Evolutionary conservation across 2,113 vertebrate species (phyloP).

Genomic region (Genyomyrus donnyi): DNA sequence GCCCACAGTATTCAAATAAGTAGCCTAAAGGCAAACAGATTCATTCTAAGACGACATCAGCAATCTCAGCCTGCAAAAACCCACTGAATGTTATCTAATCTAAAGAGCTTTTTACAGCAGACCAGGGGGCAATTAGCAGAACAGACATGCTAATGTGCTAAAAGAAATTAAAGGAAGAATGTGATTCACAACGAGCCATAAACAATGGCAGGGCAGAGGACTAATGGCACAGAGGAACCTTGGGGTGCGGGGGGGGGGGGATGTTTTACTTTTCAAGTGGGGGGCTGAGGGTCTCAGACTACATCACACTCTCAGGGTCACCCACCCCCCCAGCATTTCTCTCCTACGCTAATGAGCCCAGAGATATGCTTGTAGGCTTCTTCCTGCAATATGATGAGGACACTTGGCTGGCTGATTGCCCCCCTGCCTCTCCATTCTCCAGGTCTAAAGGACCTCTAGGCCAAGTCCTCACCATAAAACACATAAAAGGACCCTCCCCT

Average conservation of each 20-base stretch:
- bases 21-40: background rate
- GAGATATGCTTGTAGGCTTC: background rate
- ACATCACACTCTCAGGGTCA: background rate
- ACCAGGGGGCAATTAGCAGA: background rate
- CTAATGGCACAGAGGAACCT: background rate
- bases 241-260: background rate
- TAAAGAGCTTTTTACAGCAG: conserved; percentile 4
- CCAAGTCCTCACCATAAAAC: background rate
- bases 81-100: background rate
- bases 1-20: background rate
- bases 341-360: background rate
- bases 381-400: background rate
- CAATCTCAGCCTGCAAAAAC: background rate
- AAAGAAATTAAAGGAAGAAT: background rate
- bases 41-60: background rate
- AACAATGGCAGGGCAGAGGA: background rate
- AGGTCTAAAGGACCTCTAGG: background rate
- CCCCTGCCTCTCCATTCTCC: background rate
- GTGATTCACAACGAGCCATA: background rate
- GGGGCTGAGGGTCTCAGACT: background rate
- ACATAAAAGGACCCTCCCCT: background rate
- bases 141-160: conserved; percentile 7
- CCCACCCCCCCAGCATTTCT: background rate
- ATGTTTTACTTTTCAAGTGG: background rate
- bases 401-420: background rate